Conservation (phyloP, 2,888 invertebrate species). For the Neuroscelio doddi region DNA sequence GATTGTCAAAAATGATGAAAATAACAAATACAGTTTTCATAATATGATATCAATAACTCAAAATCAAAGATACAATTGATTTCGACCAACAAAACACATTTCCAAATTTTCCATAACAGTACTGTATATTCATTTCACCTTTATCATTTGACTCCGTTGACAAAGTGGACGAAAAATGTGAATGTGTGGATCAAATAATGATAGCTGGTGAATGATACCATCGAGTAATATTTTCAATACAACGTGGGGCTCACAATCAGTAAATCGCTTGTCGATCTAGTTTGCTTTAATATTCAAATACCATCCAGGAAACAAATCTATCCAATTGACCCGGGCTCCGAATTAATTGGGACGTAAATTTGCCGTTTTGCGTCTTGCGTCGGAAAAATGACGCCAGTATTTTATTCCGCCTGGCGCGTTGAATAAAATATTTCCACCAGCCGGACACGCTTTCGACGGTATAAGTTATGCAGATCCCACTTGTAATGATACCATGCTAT, state of each 20-base stretch:
- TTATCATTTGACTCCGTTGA: slow-evolving; percentile 36
- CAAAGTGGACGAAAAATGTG: no score
- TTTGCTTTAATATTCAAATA: slow-evolving; percentile 38
- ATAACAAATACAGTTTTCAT: no score
- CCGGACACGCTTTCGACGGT: slow-evolving; percentile 22
- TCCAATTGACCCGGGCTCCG: slow-evolving; percentile 29
- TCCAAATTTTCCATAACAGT: no score
- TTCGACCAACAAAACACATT: no score
- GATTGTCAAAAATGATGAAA: no score
- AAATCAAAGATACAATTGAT: no score
- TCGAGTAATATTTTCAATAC: slow-evolving; percentile 43
- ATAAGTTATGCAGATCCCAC: slow-evolving; percentile 39
- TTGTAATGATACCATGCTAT: slow-evolving; percentile 36
- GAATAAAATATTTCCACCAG: slow-evolving; percentile 29
- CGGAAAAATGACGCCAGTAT: slow-evolving; percentile 8
- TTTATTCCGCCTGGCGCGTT: background rate
- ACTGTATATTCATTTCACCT: slow-evolving; percentile 1
- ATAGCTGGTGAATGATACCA: slow-evolving; percentile 24
- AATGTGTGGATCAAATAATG: slow-evolving; percentile 37
- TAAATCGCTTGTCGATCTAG: slow-evolving; percentile 30
- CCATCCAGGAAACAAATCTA: slow-evolving; percentile 22
- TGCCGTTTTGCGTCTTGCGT: slow-evolving; percentile 5
- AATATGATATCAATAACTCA: no score
- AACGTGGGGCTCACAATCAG: slow-evolving; percentile 38
- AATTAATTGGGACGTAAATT: slow-evolving; percentile 23